phyloP scores from a whole-genome alignment of 2,888 invertebrate species.

The Teleogryllus oceanicus region DNA sequence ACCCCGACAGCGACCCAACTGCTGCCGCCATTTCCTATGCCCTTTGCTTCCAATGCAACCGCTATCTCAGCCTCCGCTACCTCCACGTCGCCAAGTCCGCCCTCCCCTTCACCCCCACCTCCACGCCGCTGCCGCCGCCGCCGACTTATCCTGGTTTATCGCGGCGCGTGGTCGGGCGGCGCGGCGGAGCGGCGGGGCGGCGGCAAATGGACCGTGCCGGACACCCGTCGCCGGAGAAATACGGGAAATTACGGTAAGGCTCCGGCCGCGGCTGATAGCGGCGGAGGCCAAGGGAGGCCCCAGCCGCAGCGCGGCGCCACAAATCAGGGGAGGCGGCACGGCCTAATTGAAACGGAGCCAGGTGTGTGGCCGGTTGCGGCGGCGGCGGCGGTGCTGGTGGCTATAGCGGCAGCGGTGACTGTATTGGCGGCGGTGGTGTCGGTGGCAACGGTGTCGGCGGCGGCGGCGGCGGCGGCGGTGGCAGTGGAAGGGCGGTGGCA shows the following conservation, averaged over 20 bases:
- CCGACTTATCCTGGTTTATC: background rate
- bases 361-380: background rate
- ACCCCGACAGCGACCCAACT: too few relatives aligned
- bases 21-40: too few relatives aligned
- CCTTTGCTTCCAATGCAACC: too few relatives aligned
- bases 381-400: background rate
- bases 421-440: too few relatives aligned
- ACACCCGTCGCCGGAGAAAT: slow-evolving; percentile 1
- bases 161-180: background rate
- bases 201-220: slow-evolving; percentile 12
- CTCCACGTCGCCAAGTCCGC: too few relatives aligned
- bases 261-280: background rate
- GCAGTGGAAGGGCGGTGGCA: too few relatives aligned
- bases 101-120: too few relatives aligned
- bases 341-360: slow-evolving; percentile 7
- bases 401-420: background rate
- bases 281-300: background rate
- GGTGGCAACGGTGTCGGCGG: too few relatives aligned
- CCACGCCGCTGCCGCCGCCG: background rate
- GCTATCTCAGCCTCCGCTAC: too few relatives aligned
- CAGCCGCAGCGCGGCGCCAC: background rate
- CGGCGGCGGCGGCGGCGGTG: too few relatives aligned
- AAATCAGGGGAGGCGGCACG: background rate
- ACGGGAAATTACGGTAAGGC: background rate
- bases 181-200: background rate